Percentiles rank a stretch among this genome's conserved stretches.
Evolutionary conservation across 2,797 vertebrate genomes (phyloP).

Genomic region (Cryptoprocta ferox): DNA sequence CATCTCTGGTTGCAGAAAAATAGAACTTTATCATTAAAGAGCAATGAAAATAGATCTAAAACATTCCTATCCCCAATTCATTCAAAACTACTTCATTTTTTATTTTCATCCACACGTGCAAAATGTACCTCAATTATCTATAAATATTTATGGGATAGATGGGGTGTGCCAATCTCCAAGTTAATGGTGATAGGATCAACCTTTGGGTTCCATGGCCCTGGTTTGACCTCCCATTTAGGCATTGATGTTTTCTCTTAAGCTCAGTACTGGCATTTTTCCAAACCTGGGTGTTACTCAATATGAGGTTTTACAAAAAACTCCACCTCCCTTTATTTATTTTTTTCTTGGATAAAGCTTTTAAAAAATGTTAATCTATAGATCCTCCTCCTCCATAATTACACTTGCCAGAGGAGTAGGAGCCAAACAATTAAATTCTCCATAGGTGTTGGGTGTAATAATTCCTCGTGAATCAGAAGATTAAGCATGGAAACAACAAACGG

Average conservation of each 20-base stretch:
- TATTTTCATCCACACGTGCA: not conserved
- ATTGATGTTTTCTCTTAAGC: conserved; percentile 75
- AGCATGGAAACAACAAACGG: conserved; percentile 86
- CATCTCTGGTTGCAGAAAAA: not conserved
- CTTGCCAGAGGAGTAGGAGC: conserved; percentile 85
- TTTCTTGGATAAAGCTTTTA: conserved; percentile 75
- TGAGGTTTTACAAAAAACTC: conserved; percentile 79
- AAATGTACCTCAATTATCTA: not conserved
- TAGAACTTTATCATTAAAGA: not conserved
- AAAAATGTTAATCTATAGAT: conserved; percentile 81
- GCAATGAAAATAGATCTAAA: not conserved
- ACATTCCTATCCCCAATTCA: not conserved
- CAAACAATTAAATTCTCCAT: conserved; percentile 89
- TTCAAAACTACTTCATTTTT: not conserved
- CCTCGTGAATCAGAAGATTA: conserved; percentile 88
- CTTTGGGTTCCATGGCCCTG: conserved; percentile 43
- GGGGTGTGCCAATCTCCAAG: not conserved
- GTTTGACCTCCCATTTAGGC: conserved; percentile 69
- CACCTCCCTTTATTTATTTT: conserved; percentile 69
- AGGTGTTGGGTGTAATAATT: conserved; percentile 87
- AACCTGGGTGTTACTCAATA: conserved; percentile 81
- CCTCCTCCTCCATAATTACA: conserved; percentile 86
- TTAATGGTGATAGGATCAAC: conserved; percentile 33
- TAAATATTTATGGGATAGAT: not conserved
- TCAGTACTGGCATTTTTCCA: conserved; percentile 78